Evolutionary conservation across 2,797 vertebrate species (phyloP).

Genomic region (Silurus lanzhouensis): DNA sequence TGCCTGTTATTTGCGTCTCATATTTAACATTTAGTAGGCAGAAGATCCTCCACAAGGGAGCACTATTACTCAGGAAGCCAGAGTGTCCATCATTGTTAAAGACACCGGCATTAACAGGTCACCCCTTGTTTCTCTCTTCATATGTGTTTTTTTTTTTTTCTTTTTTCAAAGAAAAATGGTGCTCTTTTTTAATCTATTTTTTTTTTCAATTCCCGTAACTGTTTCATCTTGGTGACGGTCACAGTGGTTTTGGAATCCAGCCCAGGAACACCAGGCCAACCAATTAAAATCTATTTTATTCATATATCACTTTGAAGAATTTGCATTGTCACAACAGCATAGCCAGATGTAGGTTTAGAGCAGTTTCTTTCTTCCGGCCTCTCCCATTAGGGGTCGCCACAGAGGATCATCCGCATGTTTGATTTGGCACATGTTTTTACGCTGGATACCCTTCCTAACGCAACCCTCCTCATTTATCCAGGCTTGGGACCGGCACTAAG

Average conservation of each 20-base stretch:
- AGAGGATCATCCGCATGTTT: too few species aligned
- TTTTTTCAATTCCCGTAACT: too few species aligned
- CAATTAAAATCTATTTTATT: not conserved
- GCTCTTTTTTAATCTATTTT: too few species aligned
- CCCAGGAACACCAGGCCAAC: not conserved
- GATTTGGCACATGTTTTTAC: too few species aligned
- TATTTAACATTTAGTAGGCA: not conserved
- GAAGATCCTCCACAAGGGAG: not conserved
- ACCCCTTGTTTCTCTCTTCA: not conserved
- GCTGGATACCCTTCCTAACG: too few species aligned
- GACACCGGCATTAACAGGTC: not conserved
- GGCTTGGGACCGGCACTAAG: too few species aligned
- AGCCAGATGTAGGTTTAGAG: not conserved
- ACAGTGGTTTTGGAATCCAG: not conserved
- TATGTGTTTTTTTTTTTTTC: not conserved
- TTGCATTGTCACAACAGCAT: not conserved
- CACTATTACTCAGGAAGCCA: not conserved
- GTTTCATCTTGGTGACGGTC: not conserved
- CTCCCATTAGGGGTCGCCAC: too few species aligned
- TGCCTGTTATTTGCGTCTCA: not conserved
- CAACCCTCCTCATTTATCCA: too few species aligned
- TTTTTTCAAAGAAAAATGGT: not conserved
- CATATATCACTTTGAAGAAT: not conserved
- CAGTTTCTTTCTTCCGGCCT: not conserved
- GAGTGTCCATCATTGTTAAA: not conserved